Evolutionary conservation across 2,888 invertebrate genomes (phyloP).

Genomic region (Cecidostiba fungosa): DNA sequence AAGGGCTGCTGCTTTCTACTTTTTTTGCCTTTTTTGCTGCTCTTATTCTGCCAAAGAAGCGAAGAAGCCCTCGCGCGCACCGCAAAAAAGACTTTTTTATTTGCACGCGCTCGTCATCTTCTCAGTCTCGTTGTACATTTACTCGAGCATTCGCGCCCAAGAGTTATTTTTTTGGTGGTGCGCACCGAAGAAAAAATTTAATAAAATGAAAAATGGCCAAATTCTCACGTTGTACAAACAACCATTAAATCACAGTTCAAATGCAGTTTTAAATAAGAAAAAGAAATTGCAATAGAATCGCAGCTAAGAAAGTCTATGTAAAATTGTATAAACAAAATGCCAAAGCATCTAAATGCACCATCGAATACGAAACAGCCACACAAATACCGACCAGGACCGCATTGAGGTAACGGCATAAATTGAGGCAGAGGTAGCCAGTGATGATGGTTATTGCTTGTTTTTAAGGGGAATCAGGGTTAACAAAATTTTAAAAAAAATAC

Average conservation of each 20-base stretch:
- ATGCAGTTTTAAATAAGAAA: conserved; percentile 13
- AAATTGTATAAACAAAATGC: neutral
- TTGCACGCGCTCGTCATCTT: neutral
- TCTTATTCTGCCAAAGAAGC: conserved; percentile 24
- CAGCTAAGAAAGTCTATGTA: conserved; percentile 7
- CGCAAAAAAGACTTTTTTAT: conserved; percentile 21
- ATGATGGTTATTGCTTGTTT: conserved; percentile 49
- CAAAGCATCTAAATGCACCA: neutral
- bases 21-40: neutral
- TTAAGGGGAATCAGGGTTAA: neutral
- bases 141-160: neutral
- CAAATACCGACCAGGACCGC: conserved; percentile 69
- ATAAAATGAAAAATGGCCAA: neutral
- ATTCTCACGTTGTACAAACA: neutral
- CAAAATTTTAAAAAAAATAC: conserved; percentile 25
- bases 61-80: conserved; percentile 21
- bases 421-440: conserved; percentile 73
- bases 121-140: neutral
- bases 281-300: neutral
- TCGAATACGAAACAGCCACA: conserved; percentile 66
- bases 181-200: neutral
- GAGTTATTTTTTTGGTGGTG: neutral
- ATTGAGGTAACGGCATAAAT: conserved; percentile 71
- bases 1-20: conserved; percentile 24
- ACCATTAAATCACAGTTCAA: conserved; percentile 1